A percentile compares a stretch with the other conserved stretches of the same genome.
phyloP scores from a whole-genome alignment of 2,888 invertebrate species.

The Hirtodrosophila trivittata region DNA sequence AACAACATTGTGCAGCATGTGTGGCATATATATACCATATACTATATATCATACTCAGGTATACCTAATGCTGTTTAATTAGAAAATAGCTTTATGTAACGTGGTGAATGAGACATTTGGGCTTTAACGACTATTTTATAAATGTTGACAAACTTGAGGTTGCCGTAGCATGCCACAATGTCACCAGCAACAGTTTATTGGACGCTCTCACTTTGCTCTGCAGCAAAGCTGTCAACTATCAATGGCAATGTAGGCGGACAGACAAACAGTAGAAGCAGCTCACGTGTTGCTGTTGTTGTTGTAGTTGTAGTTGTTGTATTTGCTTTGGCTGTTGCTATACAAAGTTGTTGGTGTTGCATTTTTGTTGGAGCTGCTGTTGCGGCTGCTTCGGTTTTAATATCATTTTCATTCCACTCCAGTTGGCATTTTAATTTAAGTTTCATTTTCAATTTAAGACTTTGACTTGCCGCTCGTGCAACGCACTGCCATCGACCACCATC shows the following conservation, averaged over 20 bases:
- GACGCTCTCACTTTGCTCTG: conserved; percentile 22
- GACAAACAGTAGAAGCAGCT: conserved; percentile 23
- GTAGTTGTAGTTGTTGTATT: conserved; percentile 13
- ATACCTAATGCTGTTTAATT: conserved; percentile 67
- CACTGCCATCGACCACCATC: background rate
- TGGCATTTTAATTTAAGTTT: conserved; percentile 83
- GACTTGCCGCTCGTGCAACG: conserved; percentile 59
- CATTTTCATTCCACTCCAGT: conserved; percentile 82
- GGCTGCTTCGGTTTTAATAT: conserved; percentile 75
- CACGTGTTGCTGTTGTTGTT: conserved; percentile 17
- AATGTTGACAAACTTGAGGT: conserved; percentile 73
- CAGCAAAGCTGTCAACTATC: conserved; percentile 60
- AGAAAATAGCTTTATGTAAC: conserved; percentile 56
- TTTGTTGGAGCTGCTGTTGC: conserved; percentile 18
- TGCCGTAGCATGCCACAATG: conserved; percentile 58
- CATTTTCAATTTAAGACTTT: conserved; percentile 80
- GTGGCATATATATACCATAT: conserved; percentile 14
- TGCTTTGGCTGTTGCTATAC: conserved; percentile 8
- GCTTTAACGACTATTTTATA: conserved; percentile 58
- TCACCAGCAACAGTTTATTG: conserved; percentile 48
- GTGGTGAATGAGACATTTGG: conserved; percentile 42
- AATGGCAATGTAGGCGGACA: conserved; percentile 61
- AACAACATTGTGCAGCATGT: conserved; percentile 35
- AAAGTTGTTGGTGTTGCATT: conserved; percentile 31
- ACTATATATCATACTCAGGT: background rate